phyloP scores from a whole-genome alignment of 2,113 vertebrate genomes.

The Ptilonorhynchus violaceus region DNA sequence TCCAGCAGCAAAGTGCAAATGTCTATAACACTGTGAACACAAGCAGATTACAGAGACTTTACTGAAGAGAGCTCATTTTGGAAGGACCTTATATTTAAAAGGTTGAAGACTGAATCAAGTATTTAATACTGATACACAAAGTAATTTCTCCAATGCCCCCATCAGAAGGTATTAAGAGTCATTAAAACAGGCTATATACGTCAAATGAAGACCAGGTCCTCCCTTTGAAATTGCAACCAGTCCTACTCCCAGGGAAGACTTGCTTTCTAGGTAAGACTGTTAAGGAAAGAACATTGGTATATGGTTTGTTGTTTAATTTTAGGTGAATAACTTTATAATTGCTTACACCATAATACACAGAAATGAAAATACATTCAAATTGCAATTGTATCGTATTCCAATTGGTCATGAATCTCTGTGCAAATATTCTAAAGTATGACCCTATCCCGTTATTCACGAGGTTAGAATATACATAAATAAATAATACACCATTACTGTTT shows the following conservation, averaged over 20 bases:
- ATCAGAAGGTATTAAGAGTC: not conserved
- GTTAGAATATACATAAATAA: not conserved
- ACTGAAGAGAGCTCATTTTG: not conserved
- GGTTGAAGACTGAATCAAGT: accelerated
- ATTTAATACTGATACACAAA: not conserved
- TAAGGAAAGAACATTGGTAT: not conserved
- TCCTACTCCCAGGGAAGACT: not conserved
- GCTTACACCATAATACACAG: accelerated
- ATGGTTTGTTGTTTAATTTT: not conserved
- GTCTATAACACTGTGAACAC: not conserved
- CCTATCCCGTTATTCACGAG: not conserved
- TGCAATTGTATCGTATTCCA: not conserved
- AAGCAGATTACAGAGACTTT: not conserved
- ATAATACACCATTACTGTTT: not conserved
- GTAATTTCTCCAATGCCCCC: not conserved
- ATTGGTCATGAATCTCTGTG: not conserved
- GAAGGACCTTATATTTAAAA: not conserved
- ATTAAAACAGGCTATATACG: not conserved
- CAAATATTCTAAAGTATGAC: not conserved
- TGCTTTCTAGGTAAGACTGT: not conserved
- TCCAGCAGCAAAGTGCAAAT: not conserved
- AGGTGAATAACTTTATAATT: not conserved
- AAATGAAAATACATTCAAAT: not conserved
- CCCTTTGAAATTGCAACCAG: not conserved
- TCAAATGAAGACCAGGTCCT: not conserved